Evolutionary conservation across 1,140 invertebrate genomes (phyloP), one percentile per base, ranked within the genome.

Genomic region (Drosophila elegans): DNA sequence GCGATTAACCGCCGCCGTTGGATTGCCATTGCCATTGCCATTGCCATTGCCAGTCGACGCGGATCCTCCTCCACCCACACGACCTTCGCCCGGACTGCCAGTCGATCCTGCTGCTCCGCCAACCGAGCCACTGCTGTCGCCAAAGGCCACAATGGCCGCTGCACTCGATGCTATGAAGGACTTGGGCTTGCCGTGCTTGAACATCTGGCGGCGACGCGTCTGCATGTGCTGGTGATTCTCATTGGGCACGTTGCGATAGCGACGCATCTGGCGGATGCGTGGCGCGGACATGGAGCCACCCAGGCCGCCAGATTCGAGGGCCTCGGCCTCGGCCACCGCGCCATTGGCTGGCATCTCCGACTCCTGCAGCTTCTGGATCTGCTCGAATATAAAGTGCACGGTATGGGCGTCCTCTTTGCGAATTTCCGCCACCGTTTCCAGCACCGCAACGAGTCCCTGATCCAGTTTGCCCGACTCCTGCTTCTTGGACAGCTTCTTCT

Each of bases 161-260:
- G 77, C 71, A 41, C 74, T 62, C 32, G 56, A 27, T 6, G n/a
- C 49, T 6, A 81, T 79, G 12, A 78, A 74, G 7, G 85, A 78
- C 41, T 79, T 89, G 10, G 48, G 41, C 1, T 75, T 86, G 27
- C 13, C 51, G 10, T 63, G 77, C 66, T 81, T 85, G 4, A 88
- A 88, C 16, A 83, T 53, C 41, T 89, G 84, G 1, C 84, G 83
- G 0, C 69, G 73, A 1, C 80, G 85, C 10, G 80, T 89, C 36
- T 89, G 83, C 83, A 89, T 80, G 46, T 90, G 80, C 21, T 79
- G 78, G 12, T 88, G 85, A 67, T 91, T 91, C 61, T 91, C 89
- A n/a, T 91, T 91, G 46, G 89, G 89, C 10, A 91, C 85, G 49
- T 91, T 91, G n/a, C 78, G 80, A 62, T 82, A 90, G 4, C 81